Base-by-base conservation (phyloP, 2,888 invertebrate genomes). In the Alitta virens region DNA sequence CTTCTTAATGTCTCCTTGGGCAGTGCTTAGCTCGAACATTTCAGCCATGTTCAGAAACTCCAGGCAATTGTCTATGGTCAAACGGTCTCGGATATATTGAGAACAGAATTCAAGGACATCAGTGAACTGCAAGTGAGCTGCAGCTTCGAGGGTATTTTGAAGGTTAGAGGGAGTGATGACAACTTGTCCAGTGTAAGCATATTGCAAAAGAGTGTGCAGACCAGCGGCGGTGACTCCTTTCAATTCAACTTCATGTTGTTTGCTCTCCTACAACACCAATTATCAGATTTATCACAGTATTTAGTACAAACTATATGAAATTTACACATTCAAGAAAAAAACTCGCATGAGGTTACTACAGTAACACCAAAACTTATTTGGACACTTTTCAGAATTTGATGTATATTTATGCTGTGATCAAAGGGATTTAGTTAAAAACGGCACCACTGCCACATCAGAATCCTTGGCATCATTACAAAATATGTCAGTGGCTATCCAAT, bases 161-260 rank as follows among this genome's bases (percentile, higher is more conserved):
- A 60, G 60, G 43, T 53, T 54, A 25, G 53, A 53, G 27, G 46
- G 60, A 18, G 40, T 53, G 40, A 60, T 21, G 24, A 59, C 49
- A 14, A 59, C 59, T 38, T 61, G 60, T 2, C 71, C 71, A 2
- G 80, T 80, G 67, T 81, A 81, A 43, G 80, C 77, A 14, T 80
- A 77, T 59, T 80, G 79, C 24, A 81, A 70, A 7, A 80, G 75
- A 63, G 79, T 80, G 63, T 80, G 76, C 42, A 81, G 71, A 0
- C 81, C 81, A 56, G 76, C 76, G 40, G 78, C 75, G 0, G 80
- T 79, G 18, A 81, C 79, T 14, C 80, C 80, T 63, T 78, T 77
- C 57, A 80, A 67, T 65, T 80, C 79, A 23, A 80, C 78, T 63
- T 79, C 79, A 26, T 72, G 65, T 65, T 78, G 78, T 40, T 72